Percentiles rank a stretch among this genome's conserved stretches.
Conservation (phyloP, 2,113 vertebrate species). For the Pangasianodon hypophthalmus region DNA sequence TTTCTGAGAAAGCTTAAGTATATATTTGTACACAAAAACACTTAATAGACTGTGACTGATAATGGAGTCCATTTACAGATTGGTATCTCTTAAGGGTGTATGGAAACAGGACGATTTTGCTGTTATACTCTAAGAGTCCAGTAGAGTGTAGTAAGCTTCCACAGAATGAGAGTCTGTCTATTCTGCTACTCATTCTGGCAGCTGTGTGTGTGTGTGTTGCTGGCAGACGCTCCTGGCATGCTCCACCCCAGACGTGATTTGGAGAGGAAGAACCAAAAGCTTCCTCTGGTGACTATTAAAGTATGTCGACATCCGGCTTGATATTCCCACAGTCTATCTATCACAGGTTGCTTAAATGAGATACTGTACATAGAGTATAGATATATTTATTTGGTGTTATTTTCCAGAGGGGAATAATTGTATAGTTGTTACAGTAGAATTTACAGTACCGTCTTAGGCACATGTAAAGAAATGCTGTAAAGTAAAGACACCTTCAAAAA, state of each 20-base stretch:
- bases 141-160: slow-evolving; percentile 49
- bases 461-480: background rate
- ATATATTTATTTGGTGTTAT: background rate
- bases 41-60: background rate
- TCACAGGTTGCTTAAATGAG: slow-evolving; percentile 15
- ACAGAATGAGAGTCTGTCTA: background rate
- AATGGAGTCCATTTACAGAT: background rate
- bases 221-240: slow-evolving; percentile 36
- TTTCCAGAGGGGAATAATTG: background rate
- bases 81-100: background rate
- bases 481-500: background rate
- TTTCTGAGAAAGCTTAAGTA: background rate
- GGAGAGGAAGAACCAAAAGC: slow-evolving; percentile 36
- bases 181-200: background rate
- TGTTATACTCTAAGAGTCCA: slow-evolving; percentile 36
- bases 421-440: background rate
- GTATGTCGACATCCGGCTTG: slow-evolving; percentile 34
- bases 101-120: background rate
- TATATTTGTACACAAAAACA: background rate
- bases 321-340: slow-evolving; percentile 41
- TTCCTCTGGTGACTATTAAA: slow-evolving; percentile 45
- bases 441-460: background rate
- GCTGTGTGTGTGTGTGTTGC: background rate
- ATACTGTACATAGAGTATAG: background rate
- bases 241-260: slow-evolving; percentile 22